Evolutionary conservation across 2,888 invertebrate genomes (phyloP).

Genomic region (Drosophila kuntzei): DNA sequence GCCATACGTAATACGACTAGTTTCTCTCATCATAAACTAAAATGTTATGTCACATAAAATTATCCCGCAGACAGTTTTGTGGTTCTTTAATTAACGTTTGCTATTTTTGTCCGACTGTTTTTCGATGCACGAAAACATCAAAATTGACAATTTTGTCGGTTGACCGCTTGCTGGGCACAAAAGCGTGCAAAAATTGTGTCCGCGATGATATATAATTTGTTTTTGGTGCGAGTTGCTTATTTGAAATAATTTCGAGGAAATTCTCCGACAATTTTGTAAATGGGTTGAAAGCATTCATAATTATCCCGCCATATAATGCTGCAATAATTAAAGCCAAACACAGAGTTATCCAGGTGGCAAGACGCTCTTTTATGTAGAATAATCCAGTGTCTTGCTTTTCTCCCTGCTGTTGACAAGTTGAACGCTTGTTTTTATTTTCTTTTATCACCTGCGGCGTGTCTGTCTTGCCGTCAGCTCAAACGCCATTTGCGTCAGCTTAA

Average conservation of each 20-base stretch:
- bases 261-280: constrained; percentile 16
- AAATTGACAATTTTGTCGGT: constrained; percentile 66
- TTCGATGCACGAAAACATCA: constrained; percentile 39
- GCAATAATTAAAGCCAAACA: constrained; percentile 17
- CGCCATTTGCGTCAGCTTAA: constrained; percentile 48
- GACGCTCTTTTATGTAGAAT: constrained; percentile 46
- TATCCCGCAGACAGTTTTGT: constrained; percentile 37
- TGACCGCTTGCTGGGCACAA: constrained; percentile 50
- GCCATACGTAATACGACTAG: no score
- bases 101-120: constrained; percentile 42
- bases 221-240: constrained; percentile 42
- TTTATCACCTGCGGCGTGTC: constrained; percentile 39
- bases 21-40: constrained; percentile 6
- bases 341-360: constrained; percentile 1
- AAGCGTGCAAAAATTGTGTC: constrained; percentile 61
- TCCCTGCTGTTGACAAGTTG: constrained; percentile 12
- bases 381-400: constrained; percentile 22
- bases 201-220: constrained; percentile 60
- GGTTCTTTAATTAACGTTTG: constrained; percentile 60
- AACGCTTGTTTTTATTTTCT: constrained; percentile 40
- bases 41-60: constrained; percentile 35
- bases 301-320: constrained; percentile 1
- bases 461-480: constrained; percentile 48
- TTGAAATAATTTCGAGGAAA: constrained; percentile 37
- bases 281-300: constrained; percentile 9